phyloP scores from a whole-genome alignment of 2,797 vertebrate genomes.

The Scomberomorus guttatus region DNA sequence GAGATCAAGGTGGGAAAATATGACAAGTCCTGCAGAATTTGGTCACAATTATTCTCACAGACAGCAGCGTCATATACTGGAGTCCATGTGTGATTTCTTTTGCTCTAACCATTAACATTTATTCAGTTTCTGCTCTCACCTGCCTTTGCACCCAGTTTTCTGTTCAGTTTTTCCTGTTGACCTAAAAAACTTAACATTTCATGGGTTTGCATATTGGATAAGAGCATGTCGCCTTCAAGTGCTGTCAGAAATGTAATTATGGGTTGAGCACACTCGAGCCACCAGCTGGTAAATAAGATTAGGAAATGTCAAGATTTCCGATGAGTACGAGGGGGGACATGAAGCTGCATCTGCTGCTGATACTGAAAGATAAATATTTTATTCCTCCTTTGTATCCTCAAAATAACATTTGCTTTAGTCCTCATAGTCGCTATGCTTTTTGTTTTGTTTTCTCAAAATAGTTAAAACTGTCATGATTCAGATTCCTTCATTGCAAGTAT shows the following conservation, averaged over 20 bases:
- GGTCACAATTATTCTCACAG: neutral
- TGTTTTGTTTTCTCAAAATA: neutral
- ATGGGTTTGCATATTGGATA: constrained; percentile 10
- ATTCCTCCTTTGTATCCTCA: neutral
- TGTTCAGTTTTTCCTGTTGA: neutral
- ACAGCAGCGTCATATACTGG: neutral
- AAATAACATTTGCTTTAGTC: neutral
- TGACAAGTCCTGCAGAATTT: neutral
- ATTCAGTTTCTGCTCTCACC: constrained; percentile 6
- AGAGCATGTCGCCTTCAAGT: constrained; percentile 28
- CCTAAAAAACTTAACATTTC: constrained; percentile 19
- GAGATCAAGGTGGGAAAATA: constrained; percentile 7
- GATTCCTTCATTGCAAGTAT: too few species aligned
- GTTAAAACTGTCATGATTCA: too few species aligned
- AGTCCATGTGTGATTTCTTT: neutral
- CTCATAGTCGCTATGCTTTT: neutral
- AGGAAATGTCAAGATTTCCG: constrained; percentile 8
- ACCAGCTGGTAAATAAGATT: constrained; percentile 21
- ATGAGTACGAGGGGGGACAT: neutral
- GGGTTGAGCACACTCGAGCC: neutral
- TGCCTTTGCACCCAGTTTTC: neutral
- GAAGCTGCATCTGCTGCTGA: neutral
- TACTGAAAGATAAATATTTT: neutral
- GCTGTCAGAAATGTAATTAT: constrained; percentile 26
- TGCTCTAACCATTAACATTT: neutral